Base-by-base conservation (phyloP, 2,888 invertebrate species). In the Lepidochitona cinerea region DNA sequence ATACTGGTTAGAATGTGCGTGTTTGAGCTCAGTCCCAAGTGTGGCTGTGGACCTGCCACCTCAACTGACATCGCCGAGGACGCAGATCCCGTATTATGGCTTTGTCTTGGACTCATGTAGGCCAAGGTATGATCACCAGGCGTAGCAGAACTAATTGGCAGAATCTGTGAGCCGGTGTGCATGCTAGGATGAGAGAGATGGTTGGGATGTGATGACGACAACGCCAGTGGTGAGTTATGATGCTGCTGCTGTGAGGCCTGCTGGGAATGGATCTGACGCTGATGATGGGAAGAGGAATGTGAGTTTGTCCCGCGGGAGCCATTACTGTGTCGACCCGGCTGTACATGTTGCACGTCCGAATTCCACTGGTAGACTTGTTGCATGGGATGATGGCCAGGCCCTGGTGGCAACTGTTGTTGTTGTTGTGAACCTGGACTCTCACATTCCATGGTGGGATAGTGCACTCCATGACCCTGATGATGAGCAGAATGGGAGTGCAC, bases 371-470 rank as follows among this genome's bases (percentile, higher is more conserved):
- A 59, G 26, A 59, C 59, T 29, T 59, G 59, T 32, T 59, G 59
- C 23, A 29, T 23, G 26, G 59, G 59, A 26, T 59, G 59, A 29
- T 4, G 59, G 23, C 59, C 59, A 2, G 29, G 26, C 4, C 71
- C 80, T 73, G 71, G 81, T 73, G 84, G 83, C 77, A 80, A 84
- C 76, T 82, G 84, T 70, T 75, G 80, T 76, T 80, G 84, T 76
- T 82, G 84, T 70, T 75, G 80, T 14, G 69, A 71, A 37, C 66
- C 79, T 14, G 86, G 85, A 72, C 85, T 85, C 74, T 85, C 85
- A 75, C 85, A 86, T 75, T 86, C 86, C 86, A 86, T 85, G 52
- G 82, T 81, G n/a, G 81, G 67, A 71, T 81, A 83, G 64, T 76
- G 79, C 18, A 59, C 35, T 29, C 37, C 67, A n/a, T 49, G 35